phyloP scores from a whole-genome alignment of 2,888 invertebrate genomes.

The Drosophila helvetica region DNA sequence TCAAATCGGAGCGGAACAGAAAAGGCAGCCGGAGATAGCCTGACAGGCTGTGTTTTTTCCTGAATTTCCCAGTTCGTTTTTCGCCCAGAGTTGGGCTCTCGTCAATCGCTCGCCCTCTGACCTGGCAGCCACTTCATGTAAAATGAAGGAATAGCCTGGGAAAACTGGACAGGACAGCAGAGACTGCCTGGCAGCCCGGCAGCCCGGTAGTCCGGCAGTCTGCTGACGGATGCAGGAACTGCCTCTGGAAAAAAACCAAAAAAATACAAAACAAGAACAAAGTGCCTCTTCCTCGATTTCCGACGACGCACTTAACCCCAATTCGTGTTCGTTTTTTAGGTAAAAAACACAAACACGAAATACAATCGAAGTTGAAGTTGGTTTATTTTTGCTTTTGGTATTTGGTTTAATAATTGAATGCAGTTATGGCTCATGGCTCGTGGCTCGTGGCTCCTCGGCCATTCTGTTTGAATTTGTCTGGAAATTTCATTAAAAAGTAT shows the following conservation, averaged over 20 bases:
- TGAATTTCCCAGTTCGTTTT: slow-evolving; percentile 19
- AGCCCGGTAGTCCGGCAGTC: slow-evolving; percentile 17
- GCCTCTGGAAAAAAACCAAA: too few relatives aligned
- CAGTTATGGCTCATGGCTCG: slow-evolving; percentile 50
- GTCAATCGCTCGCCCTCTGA: slow-evolving; percentile 4
- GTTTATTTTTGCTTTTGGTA: slow-evolving; percentile 36
- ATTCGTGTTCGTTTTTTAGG: slow-evolving; percentile 22
- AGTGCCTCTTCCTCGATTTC: slow-evolving; percentile 39
- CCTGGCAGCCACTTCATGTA: slow-evolving; percentile 43
- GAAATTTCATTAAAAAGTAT: slow-evolving; percentile 75
- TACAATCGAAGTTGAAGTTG: slow-evolving; percentile 41
- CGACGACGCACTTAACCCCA: slow-evolving; percentile 60
- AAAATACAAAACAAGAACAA: slow-evolving; percentile 33
- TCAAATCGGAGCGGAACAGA: neutral
- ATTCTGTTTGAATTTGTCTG: slow-evolving; percentile 52
- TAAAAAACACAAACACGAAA: slow-evolving; percentile 23
- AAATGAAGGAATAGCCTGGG: slow-evolving; percentile 37
- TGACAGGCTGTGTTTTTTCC: slow-evolving; percentile 18
- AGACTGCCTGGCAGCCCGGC: neutral
- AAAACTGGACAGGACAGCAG: slow-evolving; percentile 38
- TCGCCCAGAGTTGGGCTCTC: slow-evolving; percentile 1
- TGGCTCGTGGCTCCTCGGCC: slow-evolving; percentile 7
- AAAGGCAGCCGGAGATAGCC: slow-evolving; percentile 1
- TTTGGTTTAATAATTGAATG: slow-evolving; percentile 71
- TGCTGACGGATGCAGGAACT: slow-evolving; percentile 42